These are phyloP conservation scores for Poeciliopsis infans DNA, from an alignment of 2,797 vertebrate genomes.

Conservation along the genomic window DNA sequence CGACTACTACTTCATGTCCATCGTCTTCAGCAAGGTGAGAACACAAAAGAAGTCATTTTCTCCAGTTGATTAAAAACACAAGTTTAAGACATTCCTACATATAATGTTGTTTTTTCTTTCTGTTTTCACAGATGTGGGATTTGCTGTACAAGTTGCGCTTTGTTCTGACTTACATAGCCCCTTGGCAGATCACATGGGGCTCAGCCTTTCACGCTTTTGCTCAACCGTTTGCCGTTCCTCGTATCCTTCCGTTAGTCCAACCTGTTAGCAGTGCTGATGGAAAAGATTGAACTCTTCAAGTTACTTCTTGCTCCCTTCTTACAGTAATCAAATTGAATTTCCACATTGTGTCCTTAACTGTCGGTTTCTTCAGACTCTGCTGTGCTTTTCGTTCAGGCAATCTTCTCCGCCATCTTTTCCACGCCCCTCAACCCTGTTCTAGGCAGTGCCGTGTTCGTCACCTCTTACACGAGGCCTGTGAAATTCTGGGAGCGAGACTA, in stretches of 20 bases:
- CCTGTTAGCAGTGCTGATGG: not conserved
- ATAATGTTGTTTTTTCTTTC: not conserved
- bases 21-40: slow-evolving; percentile 91
- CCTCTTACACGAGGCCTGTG: slow-evolving; percentile 95
- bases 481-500: slow-evolving; percentile 99
- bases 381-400: slow-evolving; percentile 95
- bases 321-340: not conserved
- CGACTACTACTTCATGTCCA: slow-evolving; percentile 93
- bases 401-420: slow-evolving; percentile 94
- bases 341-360: slow-evolving; percentile 79
- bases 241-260: slow-evolving; percentile 87
- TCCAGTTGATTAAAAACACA: not conserved
- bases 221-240: slow-evolving; percentile 98
- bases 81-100: not conserved
- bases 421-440: slow-evolving; percentile 96
- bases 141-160: slow-evolving; percentile 96
- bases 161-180: slow-evolving; percentile 97
- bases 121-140: slow-evolving; percentile 89
- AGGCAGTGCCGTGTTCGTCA: slow-evolving; percentile 98
- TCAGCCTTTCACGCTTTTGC: slow-evolving; percentile 99
- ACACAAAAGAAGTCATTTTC: not conserved
- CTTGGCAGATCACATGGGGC: slow-evolving; percentile 99
- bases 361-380: slow-evolving; percentile 88
- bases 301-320: not conserved
- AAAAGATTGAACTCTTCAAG: not conserved